Conservation (phyloP, 1,140 invertebrate genomes). For the Macrotrachela quadricornifera region DNA sequence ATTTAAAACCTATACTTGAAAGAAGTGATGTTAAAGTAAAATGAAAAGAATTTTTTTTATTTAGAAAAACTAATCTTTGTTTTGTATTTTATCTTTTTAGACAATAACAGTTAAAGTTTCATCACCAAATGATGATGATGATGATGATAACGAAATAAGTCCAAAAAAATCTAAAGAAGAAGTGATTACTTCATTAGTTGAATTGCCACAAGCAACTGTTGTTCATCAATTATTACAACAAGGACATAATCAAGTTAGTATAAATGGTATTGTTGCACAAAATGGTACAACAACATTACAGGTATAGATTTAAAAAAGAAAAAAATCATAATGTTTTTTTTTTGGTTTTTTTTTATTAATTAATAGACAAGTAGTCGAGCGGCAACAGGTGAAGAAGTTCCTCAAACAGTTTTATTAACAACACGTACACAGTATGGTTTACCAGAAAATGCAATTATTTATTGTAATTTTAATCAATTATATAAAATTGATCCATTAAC, state of each 20-base stretch:
- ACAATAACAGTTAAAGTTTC: too few species aligned
- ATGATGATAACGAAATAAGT: slow-evolving; percentile 10
- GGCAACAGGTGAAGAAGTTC: slow-evolving; percentile 89
- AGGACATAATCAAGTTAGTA: slow-evolving; percentile 34
- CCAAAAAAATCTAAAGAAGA: slow-evolving; percentile 29
- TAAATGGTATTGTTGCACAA: slow-evolving; percentile 70
- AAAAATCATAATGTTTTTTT: too few species aligned
- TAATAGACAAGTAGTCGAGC: slow-evolving; percentile 51
- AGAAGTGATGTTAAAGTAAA: slow-evolving; percentile 62
- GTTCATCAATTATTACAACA: slow-evolving; percentile 44
- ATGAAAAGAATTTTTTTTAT: neutral
- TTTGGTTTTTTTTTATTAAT: too few species aligned
- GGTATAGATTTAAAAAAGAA: too few species aligned
- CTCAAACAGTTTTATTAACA: slow-evolving; percentile 75
- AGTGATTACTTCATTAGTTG: slow-evolving; percentile 68
- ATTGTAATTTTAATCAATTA: slow-evolving; percentile 97
- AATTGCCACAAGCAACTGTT: slow-evolving; percentile 61
- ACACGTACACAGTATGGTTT: slow-evolving; percentile 79
- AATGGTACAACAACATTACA: slow-evolving; percentile 63
- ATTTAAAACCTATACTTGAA: slow-evolving; percentile 71
- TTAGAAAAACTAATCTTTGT: neutral
- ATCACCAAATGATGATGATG: slow-evolving; percentile 12
- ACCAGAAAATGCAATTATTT: slow-evolving; percentile 87
- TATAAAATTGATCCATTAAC: slow-evolving; percentile 93
- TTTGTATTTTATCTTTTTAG: too few species aligned